Evolutionary conservation across 2,888 invertebrate genomes (phyloP).

Genomic region (Subacronicta megacephala): DNA sequence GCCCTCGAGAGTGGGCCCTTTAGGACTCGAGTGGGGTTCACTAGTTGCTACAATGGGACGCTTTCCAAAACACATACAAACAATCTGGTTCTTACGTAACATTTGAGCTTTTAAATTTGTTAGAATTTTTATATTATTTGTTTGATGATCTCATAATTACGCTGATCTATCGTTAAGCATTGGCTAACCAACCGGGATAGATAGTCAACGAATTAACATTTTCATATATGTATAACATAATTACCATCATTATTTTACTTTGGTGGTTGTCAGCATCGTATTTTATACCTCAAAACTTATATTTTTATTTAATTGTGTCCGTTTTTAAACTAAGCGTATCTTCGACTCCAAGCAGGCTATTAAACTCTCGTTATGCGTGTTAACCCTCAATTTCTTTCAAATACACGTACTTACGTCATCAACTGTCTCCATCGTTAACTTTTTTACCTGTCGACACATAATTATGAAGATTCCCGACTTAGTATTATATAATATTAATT

Average conservation of each 20-base stretch:
- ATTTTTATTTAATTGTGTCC: constrained; percentile 9
- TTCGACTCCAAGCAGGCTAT: constrained; percentile 36
- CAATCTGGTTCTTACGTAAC: constrained; percentile 48
- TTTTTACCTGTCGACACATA: constrained; percentile 54
- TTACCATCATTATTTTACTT: too few relatives aligned
- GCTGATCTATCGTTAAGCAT: too few relatives aligned
- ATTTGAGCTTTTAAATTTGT: constrained; percentile 32
- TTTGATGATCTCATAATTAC: too few relatives aligned
- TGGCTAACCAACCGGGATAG: too few relatives aligned
- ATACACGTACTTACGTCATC: constrained; percentile 40
- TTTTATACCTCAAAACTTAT: not conserved
- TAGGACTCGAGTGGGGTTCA: constrained; percentile 63
- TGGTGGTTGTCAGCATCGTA: constrained; percentile 19
- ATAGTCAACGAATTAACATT: too few relatives aligned
- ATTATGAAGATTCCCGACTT: constrained; percentile 43
- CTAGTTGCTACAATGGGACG: constrained; percentile 53
- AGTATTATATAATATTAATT: constrained; percentile 26
- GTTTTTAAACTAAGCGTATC: constrained; percentile 26
- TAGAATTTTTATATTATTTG: too few relatives aligned
- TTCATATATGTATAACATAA: too few relatives aligned
- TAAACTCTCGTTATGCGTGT: constrained; percentile 49
- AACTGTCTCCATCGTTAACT: constrained; percentile 43
- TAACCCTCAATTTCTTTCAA: constrained; percentile 41
- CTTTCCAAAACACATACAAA: constrained; percentile 54
- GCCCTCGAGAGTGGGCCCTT: constrained; percentile 64